Base-by-base conservation (phyloP, 92 coral and sea anemone species). In the Epizoanthus rinbou region DNA sequence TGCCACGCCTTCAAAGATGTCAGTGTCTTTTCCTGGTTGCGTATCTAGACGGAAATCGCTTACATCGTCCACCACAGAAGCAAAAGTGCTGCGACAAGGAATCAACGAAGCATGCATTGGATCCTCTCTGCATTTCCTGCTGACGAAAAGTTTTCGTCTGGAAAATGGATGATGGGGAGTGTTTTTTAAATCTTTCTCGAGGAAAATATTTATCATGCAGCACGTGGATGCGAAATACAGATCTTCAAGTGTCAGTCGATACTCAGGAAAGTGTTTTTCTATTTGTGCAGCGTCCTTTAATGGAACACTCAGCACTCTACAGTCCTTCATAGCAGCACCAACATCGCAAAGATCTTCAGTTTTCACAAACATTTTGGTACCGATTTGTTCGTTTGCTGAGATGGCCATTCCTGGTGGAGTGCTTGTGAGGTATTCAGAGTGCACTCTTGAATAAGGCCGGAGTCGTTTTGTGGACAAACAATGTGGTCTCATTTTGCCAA, bases 141-240 rank as follows among this genome's bases (percentile, higher is more conserved):
- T 41, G 70, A 43, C 37, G 50, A 78, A 78, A 7, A 78, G 43
- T 19, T 78, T 78, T 22, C 25, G 71, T 63, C 54, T 9, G 54
- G 10, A 7, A 47, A 47, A 7, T 11, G 53, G 53, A 16, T n/a
- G 19, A 56, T 19, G 22, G 41, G 33, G 43, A 50, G 37, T 35
- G 23, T n/a, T n/a, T n/a, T 76, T 41, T 9, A 14, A 35, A 9
- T 62, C 16, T 59, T 17, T 41, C 19, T 21, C 4, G 72, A 78
- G 71, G 15, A 78, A 60, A 24, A 13, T 41, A 5, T 63, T 63
- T 21, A 78, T 60, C 72, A 39, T 78, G 56, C 72, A 43, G 59
- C 72, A 59, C 24, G 82, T 78, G 45, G 82, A 78, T 14, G 58
- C 70, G 5, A 78, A 78, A 25, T 78, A 78, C 17, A 78, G 57